Evolutionary conservation across 2,888 invertebrate genomes (phyloP), one percentile per base, ranked within the genome.

Genomic region (Gari tellinella): DNA sequence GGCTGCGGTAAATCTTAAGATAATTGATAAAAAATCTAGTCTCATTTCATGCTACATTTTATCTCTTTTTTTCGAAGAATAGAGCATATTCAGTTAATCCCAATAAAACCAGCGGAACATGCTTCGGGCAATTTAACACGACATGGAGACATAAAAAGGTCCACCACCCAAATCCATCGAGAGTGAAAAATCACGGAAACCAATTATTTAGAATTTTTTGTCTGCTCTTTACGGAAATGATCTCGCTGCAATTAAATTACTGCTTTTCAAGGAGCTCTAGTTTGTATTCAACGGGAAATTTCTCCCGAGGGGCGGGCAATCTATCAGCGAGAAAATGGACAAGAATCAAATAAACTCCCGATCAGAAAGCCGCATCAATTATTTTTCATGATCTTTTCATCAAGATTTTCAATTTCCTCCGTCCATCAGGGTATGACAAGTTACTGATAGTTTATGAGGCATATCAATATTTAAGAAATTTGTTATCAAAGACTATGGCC

Each of bases 401-500:
- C 52, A 52, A 64, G 64, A 72, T 67, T 76, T 72, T 76, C 72
- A 76, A 72, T 72, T 72, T 68, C 72, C 72, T 64, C 60, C 45
- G 26, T 21, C 49, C 58, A 46, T 58, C 69, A 53, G 19, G 43
- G 4, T 43, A 25, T 70, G 70, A 64, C 64, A 60, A 43, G 25
- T 53, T 46, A 56, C 49, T 57, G 61, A 68, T 67, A 46, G 45
- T 48, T 58, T 61, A 58, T 64, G 62, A 61, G 57, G 38, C 55
- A 43, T 68, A 61, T 72, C 67, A 72, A 64, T 67, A 72, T 38
- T 61, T 26, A 60, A 68, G 73, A 61, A 74, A 64, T 60, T 64
- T 61, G 58, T 51, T 68, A 26, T 49, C 41, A 21, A 21, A 17
- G 25, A 14, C 14, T 55, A 38, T 17, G 15, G 31, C n/a, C n/a